Conservation (phyloP, 2,797 vertebrate species). For the Coccyzus lansbergi region DNA sequence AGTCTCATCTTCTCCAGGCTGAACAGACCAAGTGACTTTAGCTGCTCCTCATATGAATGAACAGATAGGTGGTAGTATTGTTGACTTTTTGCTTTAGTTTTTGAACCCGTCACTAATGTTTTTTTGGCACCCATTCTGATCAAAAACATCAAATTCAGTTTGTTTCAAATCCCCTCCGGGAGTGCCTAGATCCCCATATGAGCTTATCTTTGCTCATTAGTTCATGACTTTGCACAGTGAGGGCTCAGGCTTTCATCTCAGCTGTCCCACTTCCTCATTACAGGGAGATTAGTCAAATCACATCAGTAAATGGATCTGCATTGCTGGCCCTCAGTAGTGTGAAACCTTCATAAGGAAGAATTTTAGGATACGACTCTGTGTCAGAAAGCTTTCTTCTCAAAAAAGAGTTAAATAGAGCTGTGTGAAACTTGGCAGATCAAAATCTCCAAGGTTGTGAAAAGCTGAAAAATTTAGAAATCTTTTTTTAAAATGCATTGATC, state of each 20-base stretch:
- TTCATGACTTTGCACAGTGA: constrained; percentile 42
- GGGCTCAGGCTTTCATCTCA: constrained; percentile 64
- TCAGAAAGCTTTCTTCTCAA: background rate
- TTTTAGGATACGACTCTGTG: background rate
- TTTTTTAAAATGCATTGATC: too few relatives aligned
- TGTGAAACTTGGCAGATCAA: background rate
- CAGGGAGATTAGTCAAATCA: constrained; percentile 58
- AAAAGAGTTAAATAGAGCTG: background rate
- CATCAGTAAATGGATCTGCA: constrained; percentile 40
- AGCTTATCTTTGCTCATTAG: constrained; percentile 42
- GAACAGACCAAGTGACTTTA: too few relatives aligned
- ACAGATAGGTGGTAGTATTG: background rate
- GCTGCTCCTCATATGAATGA: background rate
- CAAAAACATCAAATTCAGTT: background rate
- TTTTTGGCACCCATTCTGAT: background rate
- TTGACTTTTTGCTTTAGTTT: background rate
- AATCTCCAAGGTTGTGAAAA: background rate
- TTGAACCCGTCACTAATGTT: background rate
- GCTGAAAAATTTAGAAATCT: background rate
- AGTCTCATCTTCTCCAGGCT: too few relatives aligned
- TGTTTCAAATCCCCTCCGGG: constrained; percentile 1
- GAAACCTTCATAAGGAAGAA: background rate
- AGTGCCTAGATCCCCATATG: background rate
- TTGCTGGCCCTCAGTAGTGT: background rate
- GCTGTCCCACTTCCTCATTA: constrained; percentile 70